Evolutionary conservation across 2,113 vertebrate genomes (phyloP).

Genomic region (Siphamia tubifer): DNA sequence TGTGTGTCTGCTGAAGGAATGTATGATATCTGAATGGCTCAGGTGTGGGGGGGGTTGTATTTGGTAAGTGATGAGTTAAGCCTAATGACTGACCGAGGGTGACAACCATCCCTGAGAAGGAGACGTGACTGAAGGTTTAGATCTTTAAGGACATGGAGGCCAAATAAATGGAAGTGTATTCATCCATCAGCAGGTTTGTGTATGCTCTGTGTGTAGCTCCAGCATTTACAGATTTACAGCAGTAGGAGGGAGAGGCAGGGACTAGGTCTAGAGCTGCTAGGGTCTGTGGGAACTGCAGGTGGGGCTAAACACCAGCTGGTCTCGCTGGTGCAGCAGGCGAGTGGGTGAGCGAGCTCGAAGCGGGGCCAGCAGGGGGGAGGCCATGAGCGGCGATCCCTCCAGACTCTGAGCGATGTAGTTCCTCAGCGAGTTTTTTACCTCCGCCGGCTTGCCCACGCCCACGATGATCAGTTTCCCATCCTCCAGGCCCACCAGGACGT

Average conservation of each 20-base stretch:
- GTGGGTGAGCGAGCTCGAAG: conserved; percentile 83
- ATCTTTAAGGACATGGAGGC: neutral
- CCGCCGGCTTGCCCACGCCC: conserved; percentile 93
- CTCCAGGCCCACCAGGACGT: conserved; percentile 92
- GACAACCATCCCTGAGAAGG: conserved; percentile 62
- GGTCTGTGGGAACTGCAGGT: conserved; percentile 58
- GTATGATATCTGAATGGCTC: conserved; percentile 18
- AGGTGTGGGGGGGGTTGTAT: conserved; percentile 4
- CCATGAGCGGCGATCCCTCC: conserved; percentile 83
- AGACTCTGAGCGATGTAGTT: conserved; percentile 87
- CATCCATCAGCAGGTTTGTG: conserved; percentile 5
- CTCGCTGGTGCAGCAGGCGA: conserved; percentile 84
- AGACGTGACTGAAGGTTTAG: conserved; percentile 14
- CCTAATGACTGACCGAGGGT: neutral
- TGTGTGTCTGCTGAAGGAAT: conserved; percentile 20
- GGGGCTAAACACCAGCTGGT: conserved; percentile 82
- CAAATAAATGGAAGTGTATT: no score
- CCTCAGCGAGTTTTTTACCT: conserved; percentile 91
- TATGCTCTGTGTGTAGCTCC: neutral
- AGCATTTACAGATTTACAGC: neutral
- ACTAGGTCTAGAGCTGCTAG: neutral
- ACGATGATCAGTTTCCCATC: conserved; percentile 97
- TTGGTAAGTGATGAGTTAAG: neutral
- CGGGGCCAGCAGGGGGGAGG: conserved; percentile 81
- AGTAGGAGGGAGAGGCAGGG: neutral